Evolutionary conservation across 2,113 vertebrate species (phyloP).

Genomic region (Nannospalax galili): DNA sequence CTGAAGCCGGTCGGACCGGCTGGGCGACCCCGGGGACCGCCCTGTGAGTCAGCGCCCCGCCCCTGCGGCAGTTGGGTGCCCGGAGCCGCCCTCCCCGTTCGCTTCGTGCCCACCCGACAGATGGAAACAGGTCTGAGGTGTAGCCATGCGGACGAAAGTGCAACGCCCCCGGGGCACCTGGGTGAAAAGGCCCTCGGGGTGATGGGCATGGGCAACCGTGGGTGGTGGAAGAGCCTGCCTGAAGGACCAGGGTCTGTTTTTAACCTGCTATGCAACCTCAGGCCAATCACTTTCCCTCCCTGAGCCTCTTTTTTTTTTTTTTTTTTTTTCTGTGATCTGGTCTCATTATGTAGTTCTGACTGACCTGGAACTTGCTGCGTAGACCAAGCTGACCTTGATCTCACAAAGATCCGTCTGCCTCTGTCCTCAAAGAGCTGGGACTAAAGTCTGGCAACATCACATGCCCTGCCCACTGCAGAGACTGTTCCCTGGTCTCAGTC

Average conservation of each 20-base stretch:
- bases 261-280: background rate
- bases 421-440: too few relatives aligned
- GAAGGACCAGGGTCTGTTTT: background rate
- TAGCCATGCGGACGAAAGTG: too few relatives aligned
- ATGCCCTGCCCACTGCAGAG: background rate
- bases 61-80: rapidly evolving
- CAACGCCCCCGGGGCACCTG: background rate
- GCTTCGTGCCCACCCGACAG: too few relatives aligned
- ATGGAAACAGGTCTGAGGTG: too few relatives aligned
- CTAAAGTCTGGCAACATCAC: too few relatives aligned
- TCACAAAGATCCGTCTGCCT: too few relatives aligned
- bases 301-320: background rate
- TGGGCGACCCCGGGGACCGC: slow-evolving; percentile 68
- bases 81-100: background rate
- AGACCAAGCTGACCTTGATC: too few relatives aligned
- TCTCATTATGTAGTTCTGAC: too few relatives aligned
- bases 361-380: too few relatives aligned
- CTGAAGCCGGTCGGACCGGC: slow-evolving; percentile 80
- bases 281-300: background rate
- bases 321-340: too few relatives aligned
- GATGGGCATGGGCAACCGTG: background rate
- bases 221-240: background rate
- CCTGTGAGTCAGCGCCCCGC: background rate
- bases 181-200: background rate
- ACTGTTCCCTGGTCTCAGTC: background rate